phyloP scores from a whole-genome alignment of 2,113 vertebrate species.

The Pipra filicauda region DNA sequence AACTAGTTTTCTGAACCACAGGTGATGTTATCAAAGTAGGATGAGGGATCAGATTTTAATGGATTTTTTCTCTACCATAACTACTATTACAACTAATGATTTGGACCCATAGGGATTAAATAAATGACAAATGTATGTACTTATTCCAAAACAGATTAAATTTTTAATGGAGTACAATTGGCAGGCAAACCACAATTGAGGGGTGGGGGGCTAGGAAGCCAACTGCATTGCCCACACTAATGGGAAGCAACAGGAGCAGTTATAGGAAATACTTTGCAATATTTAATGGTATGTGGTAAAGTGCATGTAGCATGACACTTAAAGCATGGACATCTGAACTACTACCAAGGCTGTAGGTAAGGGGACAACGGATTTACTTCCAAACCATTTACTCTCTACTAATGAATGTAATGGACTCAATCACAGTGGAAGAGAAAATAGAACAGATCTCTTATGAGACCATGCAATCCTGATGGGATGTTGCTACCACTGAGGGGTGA shows the following conservation, averaged over 20 bases:
- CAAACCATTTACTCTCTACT: not conserved
- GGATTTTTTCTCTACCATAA: not conserved
- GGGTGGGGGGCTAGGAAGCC: not conserved
- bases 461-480: not conserved
- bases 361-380: not conserved
- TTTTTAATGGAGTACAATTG: slow-evolving; percentile 42
- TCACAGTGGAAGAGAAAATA: not conserved
- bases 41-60: slow-evolving; percentile 8
- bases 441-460: not conserved
- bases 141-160: slow-evolving; percentile 33
- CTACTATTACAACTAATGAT: slow-evolving; percentile 12
- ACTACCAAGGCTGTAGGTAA: not conserved
- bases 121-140: slow-evolving; percentile 10
- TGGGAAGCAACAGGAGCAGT: slow-evolving; percentile 26
- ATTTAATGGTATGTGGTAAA: slow-evolving; percentile 5
- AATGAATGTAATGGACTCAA: not conserved
- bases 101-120: not conserved
- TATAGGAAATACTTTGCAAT: slow-evolving; percentile 39
- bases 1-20: slow-evolving; percentile 5
- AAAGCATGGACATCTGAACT: not conserved
- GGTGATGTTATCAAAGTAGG: not conserved
- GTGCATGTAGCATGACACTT: not conserved
- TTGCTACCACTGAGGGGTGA: not conserved
- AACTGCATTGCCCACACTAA: slow-evolving; percentile 6
- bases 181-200: not conserved